A percentile compares a stretch with the other conserved stretches of the same genome.
phyloP scores from a whole-genome alignment of 2,113 vertebrate genomes.

The Oenanthe melanoleuca region DNA sequence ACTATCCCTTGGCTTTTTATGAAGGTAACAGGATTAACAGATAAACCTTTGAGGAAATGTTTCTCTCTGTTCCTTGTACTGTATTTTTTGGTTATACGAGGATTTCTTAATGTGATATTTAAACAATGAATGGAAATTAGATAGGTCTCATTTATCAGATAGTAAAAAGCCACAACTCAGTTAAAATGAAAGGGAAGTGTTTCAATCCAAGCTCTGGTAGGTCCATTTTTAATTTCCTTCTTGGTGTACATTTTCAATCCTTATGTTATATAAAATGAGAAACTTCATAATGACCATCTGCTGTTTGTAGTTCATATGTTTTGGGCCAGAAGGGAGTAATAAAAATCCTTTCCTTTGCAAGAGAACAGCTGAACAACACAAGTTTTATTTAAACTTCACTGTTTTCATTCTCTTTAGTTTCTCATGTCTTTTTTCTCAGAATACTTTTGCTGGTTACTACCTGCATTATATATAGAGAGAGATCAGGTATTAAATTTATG shows the following conservation, averaged over 20 bases:
- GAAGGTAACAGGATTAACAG: neutral
- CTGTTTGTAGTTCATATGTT: conserved; percentile 10
- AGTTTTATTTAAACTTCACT: neutral
- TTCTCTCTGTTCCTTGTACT: neutral
- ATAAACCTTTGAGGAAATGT: neutral
- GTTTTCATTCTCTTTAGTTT: neutral
- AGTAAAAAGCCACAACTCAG: neutral
- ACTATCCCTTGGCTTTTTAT: neutral
- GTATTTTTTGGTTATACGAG: neutral
- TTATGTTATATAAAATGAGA: neutral
- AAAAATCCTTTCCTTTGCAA: neutral
- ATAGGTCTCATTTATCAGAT: neutral
- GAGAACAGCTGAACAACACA: neutral
- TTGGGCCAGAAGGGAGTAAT: neutral
- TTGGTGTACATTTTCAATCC: neutral
- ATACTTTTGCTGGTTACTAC: neutral
- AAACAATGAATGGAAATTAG: neutral
- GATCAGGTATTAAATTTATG: neutral
- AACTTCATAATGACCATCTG: neutral
- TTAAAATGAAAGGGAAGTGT: neutral
- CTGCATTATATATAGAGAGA: neutral
- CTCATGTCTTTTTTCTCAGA: neutral
- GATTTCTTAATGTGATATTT: neutral
- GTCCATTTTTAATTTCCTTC: neutral
- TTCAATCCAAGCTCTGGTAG: neutral